Evolutionary conservation across 2,888 invertebrate genomes (phyloP).

Genomic region (Druceiella hillmani): DNA sequence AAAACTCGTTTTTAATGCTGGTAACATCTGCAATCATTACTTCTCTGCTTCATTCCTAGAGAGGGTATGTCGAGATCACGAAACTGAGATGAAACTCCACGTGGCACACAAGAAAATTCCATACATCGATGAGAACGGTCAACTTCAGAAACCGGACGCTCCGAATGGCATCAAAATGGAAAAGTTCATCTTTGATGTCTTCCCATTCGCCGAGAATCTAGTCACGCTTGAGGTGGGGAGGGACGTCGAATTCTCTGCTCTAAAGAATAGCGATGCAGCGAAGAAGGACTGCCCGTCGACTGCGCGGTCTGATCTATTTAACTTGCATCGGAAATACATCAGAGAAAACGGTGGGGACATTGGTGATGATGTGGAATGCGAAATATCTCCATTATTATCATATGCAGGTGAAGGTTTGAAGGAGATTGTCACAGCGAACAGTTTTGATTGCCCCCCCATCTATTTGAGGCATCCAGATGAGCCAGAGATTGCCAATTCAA

Average conservation of each 20-base stretch:
- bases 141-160: constrained; percentile 65
- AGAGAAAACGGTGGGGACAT: constrained; percentile 76
- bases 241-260: constrained; percentile 91
- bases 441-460: constrained; percentile 59
- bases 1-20: constrained; percentile 83
- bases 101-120: constrained; percentile 98
- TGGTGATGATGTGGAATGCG: constrained; percentile 62
- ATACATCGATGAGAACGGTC: constrained; percentile 66
- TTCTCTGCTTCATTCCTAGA: constrained; percentile 84
- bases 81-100: constrained; percentile 79
- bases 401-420: constrained; percentile 86
- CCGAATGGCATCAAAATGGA: constrained; percentile 98
- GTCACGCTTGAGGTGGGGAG: constrained; percentile 90
- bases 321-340: constrained; percentile 74
- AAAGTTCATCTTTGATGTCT: constrained; percentile 99
- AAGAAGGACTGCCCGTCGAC: constrained; percentile 91
- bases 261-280: constrained; percentile 88
- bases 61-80: constrained; percentile 64
- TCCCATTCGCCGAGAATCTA: constrained; percentile 86
- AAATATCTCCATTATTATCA: constrained; percentile 87
- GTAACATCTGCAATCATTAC: constrained; percentile 98
- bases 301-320: constrained; percentile 69
- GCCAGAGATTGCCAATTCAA: constrained; percentile 29
- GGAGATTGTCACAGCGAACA: constrained; percentile 58
- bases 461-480: constrained; percentile 49